These are phyloP conservation scores for Oreochromis mossambicus DNA, from an alignment of 2,797 vertebrate genomes.

Conservation along the genomic window DNA sequence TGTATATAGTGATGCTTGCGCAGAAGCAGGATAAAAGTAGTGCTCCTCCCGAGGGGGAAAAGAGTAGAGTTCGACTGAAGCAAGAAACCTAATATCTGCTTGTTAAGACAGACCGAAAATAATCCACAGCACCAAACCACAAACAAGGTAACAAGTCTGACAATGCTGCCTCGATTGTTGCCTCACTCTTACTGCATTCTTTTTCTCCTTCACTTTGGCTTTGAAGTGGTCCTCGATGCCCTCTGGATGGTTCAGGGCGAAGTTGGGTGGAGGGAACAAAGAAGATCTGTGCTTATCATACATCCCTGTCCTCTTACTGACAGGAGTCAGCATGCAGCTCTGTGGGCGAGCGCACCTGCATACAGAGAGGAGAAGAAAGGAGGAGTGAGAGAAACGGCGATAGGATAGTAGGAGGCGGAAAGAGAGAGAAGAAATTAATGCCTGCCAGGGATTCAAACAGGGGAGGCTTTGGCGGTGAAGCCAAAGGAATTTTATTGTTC, in stretches of 20 bases:
- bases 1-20: not conserved
- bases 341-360: constrained; percentile 64
- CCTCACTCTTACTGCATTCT: not conserved
- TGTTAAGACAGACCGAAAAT: not conserved
- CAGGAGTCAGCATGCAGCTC: constrained; percentile 57
- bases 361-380: constrained; percentile 47
- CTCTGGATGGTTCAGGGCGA: constrained; percentile 19
- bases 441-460: constrained; percentile 53
- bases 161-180: not conserved
- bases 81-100: not conserved
- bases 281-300: constrained; percentile 53
- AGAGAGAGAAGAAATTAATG: constrained; percentile 48
- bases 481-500: constrained; percentile 62
- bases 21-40: not conserved
- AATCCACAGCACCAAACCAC: not conserved
- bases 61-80: not conserved
- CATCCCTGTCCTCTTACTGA: constrained; percentile 51
- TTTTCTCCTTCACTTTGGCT: constrained; percentile 9
- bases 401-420: constrained; percentile 42
- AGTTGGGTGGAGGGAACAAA: constrained; percentile 17
- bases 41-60: not conserved
- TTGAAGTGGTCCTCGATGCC: constrained; percentile 42
- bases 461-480: constrained; percentile 47
- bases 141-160: not conserved
- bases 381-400: constrained; percentile 22